phyloP scores from a whole-genome alignment of 2,888 invertebrate genomes.

The Eupithecia tripunctaria region DNA sequence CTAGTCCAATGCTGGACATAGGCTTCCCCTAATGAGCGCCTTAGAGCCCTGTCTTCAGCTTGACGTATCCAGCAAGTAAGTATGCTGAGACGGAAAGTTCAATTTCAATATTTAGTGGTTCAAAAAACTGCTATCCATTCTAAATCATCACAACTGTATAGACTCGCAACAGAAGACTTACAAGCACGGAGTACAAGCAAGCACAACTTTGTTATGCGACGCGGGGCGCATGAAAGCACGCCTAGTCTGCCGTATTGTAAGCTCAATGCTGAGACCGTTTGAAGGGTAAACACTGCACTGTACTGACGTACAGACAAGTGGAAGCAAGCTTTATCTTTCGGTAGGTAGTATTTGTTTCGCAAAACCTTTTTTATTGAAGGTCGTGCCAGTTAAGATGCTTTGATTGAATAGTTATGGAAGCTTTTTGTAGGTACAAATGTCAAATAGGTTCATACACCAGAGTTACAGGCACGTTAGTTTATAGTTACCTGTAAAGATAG shows the following conservation, averaged over 20 bases:
- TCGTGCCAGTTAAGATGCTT: neutral
- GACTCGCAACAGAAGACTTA: neutral
- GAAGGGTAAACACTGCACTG: constrained; percentile 51
- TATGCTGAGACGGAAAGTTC: no score
- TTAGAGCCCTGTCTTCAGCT: no score
- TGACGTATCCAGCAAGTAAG: no score
- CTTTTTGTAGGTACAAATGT: no score
- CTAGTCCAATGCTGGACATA: no score
- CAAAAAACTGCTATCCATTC: neutral
- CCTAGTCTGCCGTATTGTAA: constrained; percentile 46
- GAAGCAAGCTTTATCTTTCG: neutral
- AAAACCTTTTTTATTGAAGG: neutral
- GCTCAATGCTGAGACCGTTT: constrained; percentile 48
- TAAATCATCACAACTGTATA: neutral
- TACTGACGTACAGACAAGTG: constrained; percentile 38
- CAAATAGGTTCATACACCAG: no score
- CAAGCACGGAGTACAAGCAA: constrained; percentile 4
- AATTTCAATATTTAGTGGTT: no score
- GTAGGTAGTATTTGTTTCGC: neutral
- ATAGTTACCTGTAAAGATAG: no score
- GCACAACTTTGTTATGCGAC: constrained; percentile 29
- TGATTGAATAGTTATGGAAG: no score
- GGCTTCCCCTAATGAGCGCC: no score
- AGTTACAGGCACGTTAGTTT: no score
- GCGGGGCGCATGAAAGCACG: constrained; percentile 24